Conservation (phyloP, 30 jellyfish, hydroid and myxozoan genomes). For the Hydractinia echinata region DNA sequence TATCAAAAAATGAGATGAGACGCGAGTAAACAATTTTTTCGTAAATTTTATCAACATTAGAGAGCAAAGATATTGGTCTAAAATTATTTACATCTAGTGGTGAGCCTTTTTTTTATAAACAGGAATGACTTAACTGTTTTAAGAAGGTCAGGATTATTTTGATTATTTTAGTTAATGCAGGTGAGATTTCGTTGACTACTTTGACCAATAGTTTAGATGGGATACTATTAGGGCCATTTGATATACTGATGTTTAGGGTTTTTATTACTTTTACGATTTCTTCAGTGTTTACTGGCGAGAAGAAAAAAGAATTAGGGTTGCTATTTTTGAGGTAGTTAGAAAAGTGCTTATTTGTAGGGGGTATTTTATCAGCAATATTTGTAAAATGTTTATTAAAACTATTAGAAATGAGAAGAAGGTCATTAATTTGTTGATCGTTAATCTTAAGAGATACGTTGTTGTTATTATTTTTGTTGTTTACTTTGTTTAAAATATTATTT, state of each 20-base stretch:
- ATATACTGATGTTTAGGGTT: neutral
- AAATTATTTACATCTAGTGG: slow-evolving; percentile 1
- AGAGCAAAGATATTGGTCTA: slow-evolving; percentile 20
- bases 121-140: neutral
- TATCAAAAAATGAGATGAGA: slow-evolving; percentile 9
- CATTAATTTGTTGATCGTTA: neutral
- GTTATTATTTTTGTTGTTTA: neutral
- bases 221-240: slow-evolving; percentile 8
- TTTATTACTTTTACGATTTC: neutral
- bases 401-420: neutral
- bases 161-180: neutral
- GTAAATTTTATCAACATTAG: slow-evolving; percentile 23
- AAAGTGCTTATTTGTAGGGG: neutral
- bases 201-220: neutral
- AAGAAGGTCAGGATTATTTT: slow-evolving; percentile 7
- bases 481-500: too few relatives aligned
- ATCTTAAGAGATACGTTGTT: neutral
- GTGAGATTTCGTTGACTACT: neutral
- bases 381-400: neutral
- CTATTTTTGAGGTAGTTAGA: neutral
- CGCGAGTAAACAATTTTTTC: slow-evolving; percentile 29
- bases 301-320: neutral
- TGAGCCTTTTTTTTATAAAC: neutral
- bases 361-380: neutral
- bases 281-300: neutral